Evolutionary conservation across 2,797 vertebrate genomes (phyloP).

Genomic region (Arnoldichthys spilopterus): DNA sequence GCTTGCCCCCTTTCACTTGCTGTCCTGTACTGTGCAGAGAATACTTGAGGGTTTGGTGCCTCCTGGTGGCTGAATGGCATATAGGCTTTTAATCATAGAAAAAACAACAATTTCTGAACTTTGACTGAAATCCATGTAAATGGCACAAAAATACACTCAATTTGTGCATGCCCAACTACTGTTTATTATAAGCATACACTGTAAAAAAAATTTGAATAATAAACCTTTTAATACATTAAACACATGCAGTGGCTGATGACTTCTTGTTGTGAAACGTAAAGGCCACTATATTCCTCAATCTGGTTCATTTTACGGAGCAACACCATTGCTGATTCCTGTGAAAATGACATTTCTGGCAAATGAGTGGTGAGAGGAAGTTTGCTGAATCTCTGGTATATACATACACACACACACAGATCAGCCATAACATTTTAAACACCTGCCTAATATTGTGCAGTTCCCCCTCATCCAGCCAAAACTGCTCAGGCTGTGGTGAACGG

Average conservation of each 20-base stretch:
- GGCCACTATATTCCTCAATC: neutral
- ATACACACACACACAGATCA: too few species aligned
- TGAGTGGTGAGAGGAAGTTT: neutral
- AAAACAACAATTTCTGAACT: slow-evolving; percentile 8
- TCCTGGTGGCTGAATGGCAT: slow-evolving; percentile 38
- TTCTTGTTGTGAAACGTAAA: slow-evolving; percentile 1
- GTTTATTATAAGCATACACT: slow-evolving; percentile 41
- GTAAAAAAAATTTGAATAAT: neutral
- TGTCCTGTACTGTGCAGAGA: neutral
- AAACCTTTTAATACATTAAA: neutral
- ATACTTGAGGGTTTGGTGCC: slow-evolving; percentile 39
- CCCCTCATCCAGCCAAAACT: too few species aligned
- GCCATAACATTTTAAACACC: too few species aligned
- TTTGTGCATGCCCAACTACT: slow-evolving; percentile 12
- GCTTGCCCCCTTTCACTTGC: slow-evolving; percentile 28
- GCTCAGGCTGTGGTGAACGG: too few species aligned
- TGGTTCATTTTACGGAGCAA: neutral
- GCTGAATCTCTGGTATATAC: neutral
- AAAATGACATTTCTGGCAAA: neutral
- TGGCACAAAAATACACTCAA: neutral
- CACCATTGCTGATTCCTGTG: neutral
- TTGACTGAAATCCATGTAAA: neutral
- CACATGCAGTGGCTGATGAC: neutral
- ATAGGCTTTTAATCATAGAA: too few species aligned
- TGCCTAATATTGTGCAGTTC: too few species aligned